phyloP scores from a whole-genome alignment of 2,797 vertebrate species.

The Valencia hispanica region DNA sequence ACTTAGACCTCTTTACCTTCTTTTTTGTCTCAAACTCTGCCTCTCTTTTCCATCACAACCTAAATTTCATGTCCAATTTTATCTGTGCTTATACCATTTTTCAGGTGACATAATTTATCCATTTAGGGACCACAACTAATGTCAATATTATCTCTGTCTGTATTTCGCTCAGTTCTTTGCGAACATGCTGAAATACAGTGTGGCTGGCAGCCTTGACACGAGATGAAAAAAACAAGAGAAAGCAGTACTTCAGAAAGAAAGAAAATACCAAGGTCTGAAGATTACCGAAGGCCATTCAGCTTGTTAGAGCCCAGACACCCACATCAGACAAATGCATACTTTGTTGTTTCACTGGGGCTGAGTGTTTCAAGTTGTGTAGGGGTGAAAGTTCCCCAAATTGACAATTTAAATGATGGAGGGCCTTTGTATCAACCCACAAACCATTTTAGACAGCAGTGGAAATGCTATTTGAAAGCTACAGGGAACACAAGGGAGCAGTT shows the following conservation, averaged over 20 bases:
- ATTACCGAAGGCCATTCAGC: constrained; percentile 74
- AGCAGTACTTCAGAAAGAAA: constrained; percentile 52
- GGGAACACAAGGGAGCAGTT: constrained; percentile 72
- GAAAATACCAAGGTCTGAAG: constrained; percentile 59
- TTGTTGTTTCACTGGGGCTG: constrained; percentile 56
- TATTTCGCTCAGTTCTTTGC: constrained; percentile 65
- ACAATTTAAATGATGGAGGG: constrained; percentile 73
- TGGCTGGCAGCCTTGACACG: constrained; percentile 72
- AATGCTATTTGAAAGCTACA: constrained; percentile 71
- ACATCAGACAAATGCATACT: constrained; percentile 63
- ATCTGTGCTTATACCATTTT: constrained; percentile 24
- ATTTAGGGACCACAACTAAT: constrained; percentile 59
- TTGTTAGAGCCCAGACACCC: constrained; percentile 70
- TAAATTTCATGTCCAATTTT: constrained; percentile 37
- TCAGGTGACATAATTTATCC: constrained; percentile 64
- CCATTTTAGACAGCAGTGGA: constrained; percentile 62
- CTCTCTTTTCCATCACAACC: constrained; percentile 15
- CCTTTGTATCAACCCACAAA: constrained; percentile 62
- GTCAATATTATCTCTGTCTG: constrained; percentile 73
- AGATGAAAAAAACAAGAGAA: constrained; percentile 43
- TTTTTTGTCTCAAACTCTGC: constrained; percentile 42
- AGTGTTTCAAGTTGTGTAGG: constrained; percentile 55
- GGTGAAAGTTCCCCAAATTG: constrained; percentile 64
- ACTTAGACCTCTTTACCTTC: constrained; percentile 50
- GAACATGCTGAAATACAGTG: constrained; percentile 63